Evolutionary conservation across 2,797 vertebrate genomes (phyloP), one percentile per base, ranked within the genome.

Genomic region (Oreochromis grahami): DNA sequence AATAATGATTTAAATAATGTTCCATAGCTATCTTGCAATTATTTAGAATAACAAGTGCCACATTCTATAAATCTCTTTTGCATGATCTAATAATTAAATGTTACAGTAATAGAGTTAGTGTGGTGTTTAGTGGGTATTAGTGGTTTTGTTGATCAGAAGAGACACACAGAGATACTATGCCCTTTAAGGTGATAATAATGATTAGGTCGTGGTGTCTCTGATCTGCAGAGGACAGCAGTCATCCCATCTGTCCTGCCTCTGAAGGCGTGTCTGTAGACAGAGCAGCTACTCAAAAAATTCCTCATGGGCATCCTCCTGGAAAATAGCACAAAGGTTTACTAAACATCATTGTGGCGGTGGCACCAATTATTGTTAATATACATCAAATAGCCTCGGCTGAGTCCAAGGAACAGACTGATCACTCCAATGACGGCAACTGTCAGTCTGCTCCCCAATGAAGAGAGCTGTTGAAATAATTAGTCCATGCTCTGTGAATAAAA

Each of bases 261-360:
- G 90, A 97, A 96, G 94, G 97, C 96, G 91, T 98, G 97, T 90
- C 96, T 96, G 83, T 95, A 90, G 89, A 87, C 96, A 92, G 91
- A 97, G 96, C 88, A 97, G 94, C 91, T 96, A 97, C 98, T 97
- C 87, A 95, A 94, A 65, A 96, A 97, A 99, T 96, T 99, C 98
- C 96, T 99, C 96, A 90, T 98, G 98, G 90, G 97, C 98, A 96
- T 97, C 97, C 95, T 98, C 94, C 96, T 99, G 95, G 93, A 97
- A 97, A 96, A 94, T 84, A 90, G 95, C 95, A 96, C 92, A 95
- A 96, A 95, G 96, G 95, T 96, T 97, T 96, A 96, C 94, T 93
- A 95, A 96, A 96, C 94, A 96, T 95, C 94, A 94, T 90, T 93
- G 94, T 93, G 91, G 94, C 94, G 86, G 93, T 92, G 95, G 94